Percentiles rank a stretch among this genome's conserved stretches.
phyloP scores from a whole-genome alignment of 2,797 vertebrate genomes.

The Novumbra hubbsi region DNA sequence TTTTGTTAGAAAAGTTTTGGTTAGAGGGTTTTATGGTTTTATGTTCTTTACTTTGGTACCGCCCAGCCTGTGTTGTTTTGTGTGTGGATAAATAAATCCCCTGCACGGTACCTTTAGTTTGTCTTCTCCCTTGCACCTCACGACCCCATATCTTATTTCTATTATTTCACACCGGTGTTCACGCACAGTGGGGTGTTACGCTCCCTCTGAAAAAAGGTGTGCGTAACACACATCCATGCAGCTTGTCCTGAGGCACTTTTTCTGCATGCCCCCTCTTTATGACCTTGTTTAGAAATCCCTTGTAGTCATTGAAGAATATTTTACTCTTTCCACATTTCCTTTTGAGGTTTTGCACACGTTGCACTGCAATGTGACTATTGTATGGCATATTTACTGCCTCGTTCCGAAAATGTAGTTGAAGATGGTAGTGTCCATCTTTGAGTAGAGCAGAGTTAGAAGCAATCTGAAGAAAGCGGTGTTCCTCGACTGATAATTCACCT shows the following conservation, averaged over 20 bases:
- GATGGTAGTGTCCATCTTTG: not conserved
- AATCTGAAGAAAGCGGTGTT: not conserved
- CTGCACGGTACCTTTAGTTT: no score
- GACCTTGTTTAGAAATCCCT: not conserved
- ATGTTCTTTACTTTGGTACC: no score
- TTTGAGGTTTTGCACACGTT: not conserved
- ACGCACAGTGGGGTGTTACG: no score
- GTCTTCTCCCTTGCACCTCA: no score
- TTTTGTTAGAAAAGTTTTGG: no score
- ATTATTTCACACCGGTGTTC: no score
- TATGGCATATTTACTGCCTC: not conserved
- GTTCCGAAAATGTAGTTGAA: not conserved
- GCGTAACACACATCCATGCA: conserved; percentile 6
- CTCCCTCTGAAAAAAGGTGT: no score
- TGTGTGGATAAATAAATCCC: no score
- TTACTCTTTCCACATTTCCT: not conserved
- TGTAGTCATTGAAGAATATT: conserved; percentile 1
- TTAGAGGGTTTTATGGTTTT: no score
- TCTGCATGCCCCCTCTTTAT: not conserved
- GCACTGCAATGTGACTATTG: not conserved
- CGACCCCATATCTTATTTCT: no score
- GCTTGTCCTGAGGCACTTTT: not conserved
- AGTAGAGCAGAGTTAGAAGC: not conserved
- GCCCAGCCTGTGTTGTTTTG: no score
- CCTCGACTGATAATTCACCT: no score